Evolutionary conservation across 2,888 invertebrate species (phyloP).

Genomic region (Trachelus iudaicus): DNA sequence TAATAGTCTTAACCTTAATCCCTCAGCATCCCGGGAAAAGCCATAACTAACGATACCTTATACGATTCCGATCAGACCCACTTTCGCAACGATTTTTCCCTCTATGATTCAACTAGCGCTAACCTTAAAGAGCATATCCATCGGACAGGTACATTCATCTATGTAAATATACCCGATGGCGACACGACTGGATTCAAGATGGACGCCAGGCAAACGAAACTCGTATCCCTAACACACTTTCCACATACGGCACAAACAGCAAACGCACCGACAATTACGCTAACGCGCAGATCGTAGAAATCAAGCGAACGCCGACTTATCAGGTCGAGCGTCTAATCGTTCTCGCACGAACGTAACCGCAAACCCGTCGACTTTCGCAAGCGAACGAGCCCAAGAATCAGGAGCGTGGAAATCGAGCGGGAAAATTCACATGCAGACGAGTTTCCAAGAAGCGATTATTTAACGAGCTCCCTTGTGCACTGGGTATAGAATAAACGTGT

Average conservation of each 20-base stretch:
- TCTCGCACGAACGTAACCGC: background rate
- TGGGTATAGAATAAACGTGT: background rate
- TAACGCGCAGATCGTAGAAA: background rate
- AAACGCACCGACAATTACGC: conserved; percentile 3
- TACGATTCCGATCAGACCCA: conserved; percentile 24
- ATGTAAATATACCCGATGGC: conserved; percentile 43
- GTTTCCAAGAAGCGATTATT: background rate
- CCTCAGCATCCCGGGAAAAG: background rate
- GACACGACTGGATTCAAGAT: conserved; percentile 21
- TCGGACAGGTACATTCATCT: conserved; percentile 38
- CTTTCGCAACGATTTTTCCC: conserved; percentile 37
- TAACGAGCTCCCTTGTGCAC: background rate
- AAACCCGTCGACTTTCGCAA: background rate
- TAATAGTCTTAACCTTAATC: conserved; percentile 1
- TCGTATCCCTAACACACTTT: conserved; percentile 37
- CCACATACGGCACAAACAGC: conserved; percentile 32
- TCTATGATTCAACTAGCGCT: conserved; percentile 15
- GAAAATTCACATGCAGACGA: background rate
- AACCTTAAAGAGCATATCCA: conserved; percentile 20
- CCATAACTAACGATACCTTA: conserved; percentile 5
- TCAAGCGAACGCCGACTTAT: background rate
- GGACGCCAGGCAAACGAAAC: conserved; percentile 15
- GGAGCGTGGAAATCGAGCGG: background rate
- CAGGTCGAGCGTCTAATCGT: background rate
- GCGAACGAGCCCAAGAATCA: background rate